Evolutionary conservation across 2,113 vertebrate genomes (phyloP).

Genomic region (Serilophus lunatus): DNA sequence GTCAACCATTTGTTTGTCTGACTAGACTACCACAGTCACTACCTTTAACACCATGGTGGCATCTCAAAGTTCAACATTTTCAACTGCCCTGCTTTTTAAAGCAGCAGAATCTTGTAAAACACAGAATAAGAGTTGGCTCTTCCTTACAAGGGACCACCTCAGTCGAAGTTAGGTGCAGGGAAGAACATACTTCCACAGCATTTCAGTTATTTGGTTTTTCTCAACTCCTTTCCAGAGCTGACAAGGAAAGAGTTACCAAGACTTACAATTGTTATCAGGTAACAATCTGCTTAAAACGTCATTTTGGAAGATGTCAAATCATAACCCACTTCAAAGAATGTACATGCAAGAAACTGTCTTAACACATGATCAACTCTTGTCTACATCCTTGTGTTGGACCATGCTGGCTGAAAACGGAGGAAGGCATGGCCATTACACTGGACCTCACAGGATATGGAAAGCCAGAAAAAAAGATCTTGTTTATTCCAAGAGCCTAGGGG

Average conservation of each 20-base stretch:
- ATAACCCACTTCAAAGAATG: not conserved
- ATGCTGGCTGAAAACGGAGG: accelerated
- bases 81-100: not conserved
- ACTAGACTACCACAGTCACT: not conserved
- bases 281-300: not conserved
- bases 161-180: not conserved
- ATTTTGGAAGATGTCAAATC: not conserved
- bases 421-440: not conserved
- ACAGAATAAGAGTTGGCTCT: not conserved
- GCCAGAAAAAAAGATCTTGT: not conserved
- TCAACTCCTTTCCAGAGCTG: not conserved
- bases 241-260: not conserved
- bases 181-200: not conserved
- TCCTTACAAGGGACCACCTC: not conserved
- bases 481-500: not conserved
- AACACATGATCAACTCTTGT: not conserved
- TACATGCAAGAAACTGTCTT: not conserved
- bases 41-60: not conserved
- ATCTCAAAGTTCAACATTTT: not conserved
- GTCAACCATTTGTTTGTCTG: not conserved
- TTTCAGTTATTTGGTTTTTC: not conserved
- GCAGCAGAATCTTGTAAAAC: not conserved
- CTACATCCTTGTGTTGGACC: not conserved
- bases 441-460: not conserved
- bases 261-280: not conserved